Percentiles rank a stretch among this genome's conserved stretches.
phyloP scores from a whole-genome alignment of 2,888 invertebrate genomes.

The Andrena bucephala region DNA sequence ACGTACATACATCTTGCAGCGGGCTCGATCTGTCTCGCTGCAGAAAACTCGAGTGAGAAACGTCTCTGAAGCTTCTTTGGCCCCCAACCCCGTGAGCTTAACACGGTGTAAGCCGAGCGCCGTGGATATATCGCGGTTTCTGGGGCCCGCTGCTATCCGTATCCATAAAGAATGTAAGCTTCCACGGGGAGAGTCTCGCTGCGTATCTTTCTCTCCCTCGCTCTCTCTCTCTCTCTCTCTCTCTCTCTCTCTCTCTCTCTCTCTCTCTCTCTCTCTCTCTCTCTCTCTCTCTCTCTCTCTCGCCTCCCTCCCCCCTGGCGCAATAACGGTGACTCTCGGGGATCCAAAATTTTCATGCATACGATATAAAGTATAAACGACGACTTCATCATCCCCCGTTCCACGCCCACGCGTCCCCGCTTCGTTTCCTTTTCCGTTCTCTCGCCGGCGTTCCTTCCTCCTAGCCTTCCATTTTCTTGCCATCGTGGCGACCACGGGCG shows the following conservation, averaged over 20 bases:
- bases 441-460: not conserved
- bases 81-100: slow-evolving; percentile 62
- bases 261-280: not conserved
- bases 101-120: slow-evolving; percentile 70
- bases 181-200: slow-evolving; percentile 35
- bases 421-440: slow-evolving; percentile 16
- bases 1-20: slow-evolving; percentile 52
- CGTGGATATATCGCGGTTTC: slow-evolving; percentile 62
- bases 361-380: slow-evolving; percentile 75
- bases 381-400: slow-evolving; percentile 67
- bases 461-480: not conserved
- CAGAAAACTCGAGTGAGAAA: slow-evolving; percentile 36
- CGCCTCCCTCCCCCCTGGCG: slow-evolving; percentile 37
- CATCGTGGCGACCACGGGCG: not conserved
- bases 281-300: no score
- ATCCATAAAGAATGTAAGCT: slow-evolving; percentile 79
- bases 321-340: slow-evolving; percentile 72
- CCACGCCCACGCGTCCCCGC: not conserved
- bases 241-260: not conserved
- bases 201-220: slow-evolving; percentile 29
- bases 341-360: slow-evolving; percentile 75
- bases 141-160: slow-evolving; percentile 68
- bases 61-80: slow-evolving; percentile 29
- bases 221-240: no score
- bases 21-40: slow-evolving; percentile 46